Conservation (phyloP, 2,113 vertebrate species). For the Petrocephalus microphthalmus region DNA sequence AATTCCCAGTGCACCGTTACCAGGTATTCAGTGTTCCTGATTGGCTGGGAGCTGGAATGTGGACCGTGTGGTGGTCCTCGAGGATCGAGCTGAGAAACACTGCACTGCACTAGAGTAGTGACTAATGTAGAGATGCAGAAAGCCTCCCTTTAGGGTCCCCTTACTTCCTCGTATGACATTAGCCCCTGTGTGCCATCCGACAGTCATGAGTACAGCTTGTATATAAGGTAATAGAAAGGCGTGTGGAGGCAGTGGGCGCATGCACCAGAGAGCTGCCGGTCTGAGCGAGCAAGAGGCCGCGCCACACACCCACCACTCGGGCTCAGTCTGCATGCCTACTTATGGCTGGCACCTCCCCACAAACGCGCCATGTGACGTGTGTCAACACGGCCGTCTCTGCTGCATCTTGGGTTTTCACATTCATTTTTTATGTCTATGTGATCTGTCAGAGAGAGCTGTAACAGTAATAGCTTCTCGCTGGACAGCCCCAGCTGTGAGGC, state of each 20-base stretch:
- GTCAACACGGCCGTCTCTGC: too few species aligned
- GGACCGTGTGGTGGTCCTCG: not conserved
- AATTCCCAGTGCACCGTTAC: too few species aligned
- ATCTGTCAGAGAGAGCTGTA: not conserved
- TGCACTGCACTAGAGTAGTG: not conserved
- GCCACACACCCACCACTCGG: not conserved
- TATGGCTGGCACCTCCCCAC: not conserved
- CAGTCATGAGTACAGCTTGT: not conserved
- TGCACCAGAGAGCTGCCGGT: not conserved
- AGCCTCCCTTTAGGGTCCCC: not conserved
- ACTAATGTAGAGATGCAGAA: not conserved
- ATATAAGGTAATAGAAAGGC: not conserved
- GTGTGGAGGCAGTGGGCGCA: not conserved
- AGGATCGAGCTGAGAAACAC: not conserved
- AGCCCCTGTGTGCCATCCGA: not conserved
- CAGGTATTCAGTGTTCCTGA: too few species aligned
- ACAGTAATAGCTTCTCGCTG: conserved; percentile 25
- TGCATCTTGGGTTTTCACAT: not conserved
- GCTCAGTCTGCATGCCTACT: not conserved
- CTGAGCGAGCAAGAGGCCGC: not conserved
- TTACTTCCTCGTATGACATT: not conserved
- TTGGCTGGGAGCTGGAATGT: not conserved
- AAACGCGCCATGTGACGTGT: conserved; percentile 2
- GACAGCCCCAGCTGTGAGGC: not conserved
- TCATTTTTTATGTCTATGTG: conserved; percentile 5